Base-by-base conservation (phyloP, 2,797 vertebrate genomes). In the Pseudomugil tenellus region DNA sequence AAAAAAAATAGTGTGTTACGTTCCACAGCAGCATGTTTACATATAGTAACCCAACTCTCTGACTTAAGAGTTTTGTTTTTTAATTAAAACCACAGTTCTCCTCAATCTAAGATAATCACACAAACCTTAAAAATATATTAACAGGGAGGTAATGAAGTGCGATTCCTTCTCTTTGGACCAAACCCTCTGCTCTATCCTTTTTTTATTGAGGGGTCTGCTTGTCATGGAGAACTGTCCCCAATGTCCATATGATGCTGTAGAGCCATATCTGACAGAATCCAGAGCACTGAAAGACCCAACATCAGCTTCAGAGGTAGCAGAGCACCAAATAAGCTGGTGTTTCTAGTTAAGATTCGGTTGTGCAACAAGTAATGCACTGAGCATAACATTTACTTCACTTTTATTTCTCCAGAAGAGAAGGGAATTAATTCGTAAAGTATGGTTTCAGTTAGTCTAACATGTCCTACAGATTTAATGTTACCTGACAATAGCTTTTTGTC, bases 381-480 rank as follows among this genome's bases (percentile, higher is more conserved):
- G 17, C 17, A 41, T 17, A 41, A 41, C 19, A 41, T 16, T 13
- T 41, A 17, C 6, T 43, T 43, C 41, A 19, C 19, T 43, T 41
- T 37, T 37, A 37, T n/a, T n/a, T n/a, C n/a, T n/a, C n/a, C n/a
- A n/a, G n/a, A n/a, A n/a, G n/a, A n/a, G n/a, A n/a, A n/a, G n/a
- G n/a, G n/a, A n/a, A n/a, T n/a, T n/a, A n/a, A n/a, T 6, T 41
- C 39, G n/a, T 43, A 7, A 43, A 43, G 19, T 19, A 43, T 43
- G 43, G 43, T 21, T 46, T 21, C 43, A 21, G 43, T 21, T 17
- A 46, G 43, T 46, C 41, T 2, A 6, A 46, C 43, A 46, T 46
- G n/a, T n/a, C 43, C 43, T 11, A 14, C 48, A 49, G 48, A 49
- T 25, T 48, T 21, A 16, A 23, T 48, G 43, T 68, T 60, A n/a